phyloP scores from a whole-genome alignment of 2,888 invertebrate species.

The Pandemis cinnamomeana region DNA sequence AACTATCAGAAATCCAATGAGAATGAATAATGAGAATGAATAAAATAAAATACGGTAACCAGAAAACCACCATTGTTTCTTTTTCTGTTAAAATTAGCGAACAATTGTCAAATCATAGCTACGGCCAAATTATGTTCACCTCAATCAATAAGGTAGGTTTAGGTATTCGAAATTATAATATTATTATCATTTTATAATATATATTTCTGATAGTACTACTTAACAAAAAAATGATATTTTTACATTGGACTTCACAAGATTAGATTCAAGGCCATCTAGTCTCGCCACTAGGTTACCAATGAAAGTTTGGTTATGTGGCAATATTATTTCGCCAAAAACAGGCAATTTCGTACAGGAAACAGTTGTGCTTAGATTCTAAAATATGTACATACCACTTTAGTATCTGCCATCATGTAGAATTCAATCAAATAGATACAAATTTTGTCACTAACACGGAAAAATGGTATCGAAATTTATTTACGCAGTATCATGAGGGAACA shows the following conservation, averaged over 20 bases:
- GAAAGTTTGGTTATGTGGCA: constrained; percentile 76
- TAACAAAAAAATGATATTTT: constrained; percentile 54
- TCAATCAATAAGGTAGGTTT: background rate
- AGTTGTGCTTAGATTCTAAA: constrained; percentile 8
- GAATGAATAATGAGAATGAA: too few relatives aligned
- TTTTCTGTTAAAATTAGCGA: too few relatives aligned
- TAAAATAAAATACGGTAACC: too few relatives aligned
- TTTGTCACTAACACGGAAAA: constrained; percentile 44
- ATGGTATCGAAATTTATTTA: constrained; percentile 34
- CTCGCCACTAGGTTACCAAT: constrained; percentile 56
- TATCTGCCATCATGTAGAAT: constrained; percentile 53
- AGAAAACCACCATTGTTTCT: too few relatives aligned
- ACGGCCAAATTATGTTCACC: background rate
- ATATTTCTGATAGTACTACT: background rate
- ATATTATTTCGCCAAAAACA: constrained; percentile 35
- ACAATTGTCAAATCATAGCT: background rate
- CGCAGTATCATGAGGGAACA: constrained; percentile 43
- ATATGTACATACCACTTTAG: constrained; percentile 56
- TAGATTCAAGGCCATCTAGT: constrained; percentile 82
- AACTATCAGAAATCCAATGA: too few relatives aligned
- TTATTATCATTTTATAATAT: background rate
- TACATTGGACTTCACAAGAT: constrained; percentile 81
- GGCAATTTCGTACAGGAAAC: background rate
- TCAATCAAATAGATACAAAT: constrained; percentile 47
- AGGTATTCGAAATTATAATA: background rate